Percentiles rank a stretch among this genome's conserved stretches.
Evolutionary conservation across 2,797 vertebrate genomes (phyloP).

Genomic region (Oreonectes daqikongensis): DNA sequence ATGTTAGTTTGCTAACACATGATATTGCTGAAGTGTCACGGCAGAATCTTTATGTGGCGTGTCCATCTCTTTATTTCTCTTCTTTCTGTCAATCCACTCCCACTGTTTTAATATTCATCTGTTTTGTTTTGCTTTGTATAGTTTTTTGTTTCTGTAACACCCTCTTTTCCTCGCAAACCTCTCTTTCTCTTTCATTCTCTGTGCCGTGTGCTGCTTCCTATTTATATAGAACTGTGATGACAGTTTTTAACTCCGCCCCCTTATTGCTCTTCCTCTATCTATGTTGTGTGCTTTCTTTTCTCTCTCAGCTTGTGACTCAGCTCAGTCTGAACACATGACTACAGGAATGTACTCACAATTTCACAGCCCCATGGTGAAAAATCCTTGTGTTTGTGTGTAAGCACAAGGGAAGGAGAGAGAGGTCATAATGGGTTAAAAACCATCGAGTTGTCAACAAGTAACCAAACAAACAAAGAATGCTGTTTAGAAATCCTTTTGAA

Average conservation of each 20-base stretch:
- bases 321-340: conserved; percentile 77
- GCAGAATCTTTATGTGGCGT: neutral
- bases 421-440: neutral
- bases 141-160: neutral
- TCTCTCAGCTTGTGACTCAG: conserved; percentile 71
- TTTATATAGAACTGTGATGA: neutral
- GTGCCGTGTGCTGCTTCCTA: conserved; percentile 12
- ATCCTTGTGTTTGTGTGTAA: conserved; percentile 5
- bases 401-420: neutral
- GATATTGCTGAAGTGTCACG: conserved; percentile 29
- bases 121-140: neutral
- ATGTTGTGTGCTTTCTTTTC: conserved; percentile 46
- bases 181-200: conserved; percentile 53
- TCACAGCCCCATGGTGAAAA: conserved; percentile 35
- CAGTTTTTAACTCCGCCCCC: conserved; percentile 28
- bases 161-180: conserved; percentile 3
- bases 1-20: conserved; percentile 44
- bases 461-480: neutral
- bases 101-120: neutral
- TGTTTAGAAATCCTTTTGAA: too few species aligned
- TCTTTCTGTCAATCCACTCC: conserved; percentile 12
- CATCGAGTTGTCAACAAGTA: neutral
- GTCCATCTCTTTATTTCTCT: conserved; percentile 6
- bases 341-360: conserved; percentile 68
- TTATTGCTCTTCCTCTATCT: conserved; percentile 13